Evolutionary conservation across 53 echinoderm and acorn worm species (phyloP), one percentile per base, ranked within the genome.

Genomic region (Paracentrotus lividus): DNA sequence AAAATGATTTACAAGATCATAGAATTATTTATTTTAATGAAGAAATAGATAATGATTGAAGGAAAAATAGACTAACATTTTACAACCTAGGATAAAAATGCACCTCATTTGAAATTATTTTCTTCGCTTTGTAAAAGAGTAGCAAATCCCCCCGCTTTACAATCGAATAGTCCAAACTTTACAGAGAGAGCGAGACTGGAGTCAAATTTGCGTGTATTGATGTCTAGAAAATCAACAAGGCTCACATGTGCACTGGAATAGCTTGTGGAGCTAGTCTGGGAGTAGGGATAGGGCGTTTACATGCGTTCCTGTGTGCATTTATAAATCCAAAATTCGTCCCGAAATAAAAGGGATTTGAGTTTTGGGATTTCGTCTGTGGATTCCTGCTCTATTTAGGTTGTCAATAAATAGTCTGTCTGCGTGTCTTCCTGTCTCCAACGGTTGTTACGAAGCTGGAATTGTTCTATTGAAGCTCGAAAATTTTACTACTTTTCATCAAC

Each of bases 161-260:
- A 72, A 72, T 72, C 36, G 72, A 72, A 36, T 72, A 72, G 72
- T 72, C 72, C 38, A 72, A 72, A 72, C 72, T 72, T 72, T 72
- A 72, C 40, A 15, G 18, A 15, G 38, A 38, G 5, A 8, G 2
- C 72, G 20, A 72, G 69, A 69, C 69, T 18, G 72, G 40, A 72
- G 72, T 72, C 72, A 72, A 38, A 18, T 13, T 38, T 72, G 38
- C 40, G 32, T 40, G 72, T 72, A 32, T 32, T 49, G 23, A 20
- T 40, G 72, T 72, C 72, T 72, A 20, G 18, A 72, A 38, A 16
- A 20, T 40, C 72, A 40, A 72, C 20, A 32, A 1, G 3, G 40
- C 38, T 18, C 72, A 72, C 72, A 72, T 20, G 72, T 72, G 72
- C 72, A 72, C 36, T 72, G 0, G 72, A 6, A 16, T 16, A 16